Conservation (phyloP, 2,797 vertebrate genomes). For the Gephyroberyx darwinii region DNA sequence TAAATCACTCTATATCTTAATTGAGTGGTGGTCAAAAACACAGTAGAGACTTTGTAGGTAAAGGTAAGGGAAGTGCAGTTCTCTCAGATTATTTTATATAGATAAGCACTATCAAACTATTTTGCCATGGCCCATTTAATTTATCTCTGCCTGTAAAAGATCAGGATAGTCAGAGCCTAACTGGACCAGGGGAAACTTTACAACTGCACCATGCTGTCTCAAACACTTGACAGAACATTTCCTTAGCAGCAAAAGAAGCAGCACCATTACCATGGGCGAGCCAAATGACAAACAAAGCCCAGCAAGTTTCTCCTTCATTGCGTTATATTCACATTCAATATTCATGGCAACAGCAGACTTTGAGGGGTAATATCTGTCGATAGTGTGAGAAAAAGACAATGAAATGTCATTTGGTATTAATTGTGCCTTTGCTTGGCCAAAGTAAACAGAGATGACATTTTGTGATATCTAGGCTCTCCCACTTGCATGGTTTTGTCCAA, state of each 20-base stretch:
- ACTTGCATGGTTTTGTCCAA: constrained; percentile 47
- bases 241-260: constrained; percentile 50
- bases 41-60: too few species aligned
- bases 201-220: constrained; percentile 38
- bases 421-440: constrained; percentile 59
- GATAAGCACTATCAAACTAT: constrained; percentile 11
- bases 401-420: constrained; percentile 78
- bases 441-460: constrained; percentile 77
- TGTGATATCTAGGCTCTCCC: constrained; percentile 49
- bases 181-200: constrained; percentile 34
- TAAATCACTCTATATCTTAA: too few species aligned
- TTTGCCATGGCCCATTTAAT: constrained; percentile 24
- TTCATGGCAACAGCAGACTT: constrained; percentile 55
- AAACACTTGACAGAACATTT: constrained; percentile 42
- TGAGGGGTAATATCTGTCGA: constrained; percentile 65
- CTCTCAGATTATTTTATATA: background rate
- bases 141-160: constrained; percentile 22
- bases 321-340: constrained; percentile 47
- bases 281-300: constrained; percentile 51
- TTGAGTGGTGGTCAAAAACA: too few species aligned
- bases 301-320: constrained; percentile 33
- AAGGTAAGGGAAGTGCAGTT: background rate
- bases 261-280: constrained; percentile 26
- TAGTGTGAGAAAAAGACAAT: constrained; percentile 56
- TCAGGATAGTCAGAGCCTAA: constrained; percentile 34